Evolutionary conservation across 2,888 invertebrate genomes (phyloP).

Genomic region (Hipparchia sbordonii): DNA sequence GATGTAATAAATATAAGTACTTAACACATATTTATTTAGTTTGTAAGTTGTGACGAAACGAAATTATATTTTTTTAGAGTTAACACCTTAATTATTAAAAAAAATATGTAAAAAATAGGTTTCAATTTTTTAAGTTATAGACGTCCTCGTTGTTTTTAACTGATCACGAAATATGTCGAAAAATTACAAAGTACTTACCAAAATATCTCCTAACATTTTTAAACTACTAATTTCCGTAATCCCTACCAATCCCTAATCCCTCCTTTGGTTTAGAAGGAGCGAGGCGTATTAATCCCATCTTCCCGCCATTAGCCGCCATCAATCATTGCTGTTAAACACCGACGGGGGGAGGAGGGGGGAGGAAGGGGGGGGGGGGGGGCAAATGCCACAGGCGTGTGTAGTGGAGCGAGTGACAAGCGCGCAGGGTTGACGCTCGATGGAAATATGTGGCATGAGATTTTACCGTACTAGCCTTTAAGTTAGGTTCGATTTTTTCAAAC

Average conservation of each 20-base stretch:
- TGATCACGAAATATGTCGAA: too few species aligned
- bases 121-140: too few species aligned
- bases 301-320: constrained; percentile 57
- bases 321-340: constrained; percentile 54
- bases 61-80: too few species aligned
- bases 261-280: constrained; percentile 11
- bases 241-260: background rate
- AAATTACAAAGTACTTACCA: too few species aligned
- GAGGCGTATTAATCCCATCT: constrained; percentile 39
- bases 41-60: too few species aligned
- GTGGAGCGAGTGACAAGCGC: constrained; percentile 53
- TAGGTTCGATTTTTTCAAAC: too few species aligned
- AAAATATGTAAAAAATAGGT: too few species aligned
- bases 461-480: too few species aligned
- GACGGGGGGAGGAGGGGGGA: background rate
- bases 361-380: constrained; percentile 16
- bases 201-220: background rate
- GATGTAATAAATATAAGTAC: too few species aligned
- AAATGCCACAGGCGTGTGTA: constrained; percentile 50
- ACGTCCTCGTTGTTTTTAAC: too few species aligned
- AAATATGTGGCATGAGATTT: background rate
- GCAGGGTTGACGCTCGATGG: constrained; percentile 41
- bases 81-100: too few species aligned
- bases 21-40: too few species aligned
- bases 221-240: background rate